Conservation (phyloP, 1,140 invertebrate species). For the Atta colombica region DNA sequence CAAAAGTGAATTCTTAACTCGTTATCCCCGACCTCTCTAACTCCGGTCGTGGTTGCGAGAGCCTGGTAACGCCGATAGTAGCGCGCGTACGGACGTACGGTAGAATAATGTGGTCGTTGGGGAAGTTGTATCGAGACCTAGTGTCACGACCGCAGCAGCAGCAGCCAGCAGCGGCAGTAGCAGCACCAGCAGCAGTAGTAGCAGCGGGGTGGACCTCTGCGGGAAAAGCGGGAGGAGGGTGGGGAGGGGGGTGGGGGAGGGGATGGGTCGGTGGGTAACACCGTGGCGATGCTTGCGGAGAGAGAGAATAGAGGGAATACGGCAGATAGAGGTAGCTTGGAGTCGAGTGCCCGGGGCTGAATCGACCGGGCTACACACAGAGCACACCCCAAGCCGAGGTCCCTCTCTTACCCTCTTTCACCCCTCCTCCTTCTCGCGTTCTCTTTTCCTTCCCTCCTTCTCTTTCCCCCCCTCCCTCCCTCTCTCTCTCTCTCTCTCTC, state of each 20-base stretch:
- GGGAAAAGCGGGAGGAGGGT: constrained; percentile 8
- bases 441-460: too few species aligned
- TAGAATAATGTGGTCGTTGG: constrained; percentile 72
- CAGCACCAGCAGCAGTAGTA: constrained; percentile 19
- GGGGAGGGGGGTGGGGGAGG: constrained; percentile 23
- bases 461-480: background rate
- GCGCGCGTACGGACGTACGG: constrained; percentile 60
- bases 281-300: constrained; percentile 76
- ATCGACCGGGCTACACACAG: constrained; percentile 86
- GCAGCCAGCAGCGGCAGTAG: constrained; percentile 13
- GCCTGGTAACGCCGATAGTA: constrained; percentile 62
- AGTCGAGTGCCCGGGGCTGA: constrained; percentile 80
- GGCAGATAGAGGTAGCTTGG: constrained; percentile 84
- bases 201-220: constrained; percentile 48
- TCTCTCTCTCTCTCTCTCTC: constrained; percentile 62
- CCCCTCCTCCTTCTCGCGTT: background rate
- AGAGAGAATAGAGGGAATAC: constrained; percentile 81
- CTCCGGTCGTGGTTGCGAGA: constrained; percentile 47
- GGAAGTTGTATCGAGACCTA: constrained; percentile 76
- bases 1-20: constrained; percentile 71
- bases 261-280: constrained; percentile 71
- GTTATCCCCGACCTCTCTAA: constrained; percentile 41
- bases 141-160: constrained; percentile 73
- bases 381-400: constrained; percentile 81
- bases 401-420: constrained; percentile 79